Evolutionary conservation across 2,888 invertebrate species (phyloP), one percentile per base, ranked within the genome.

Genomic region (Trissoscelio sp.): DNA sequence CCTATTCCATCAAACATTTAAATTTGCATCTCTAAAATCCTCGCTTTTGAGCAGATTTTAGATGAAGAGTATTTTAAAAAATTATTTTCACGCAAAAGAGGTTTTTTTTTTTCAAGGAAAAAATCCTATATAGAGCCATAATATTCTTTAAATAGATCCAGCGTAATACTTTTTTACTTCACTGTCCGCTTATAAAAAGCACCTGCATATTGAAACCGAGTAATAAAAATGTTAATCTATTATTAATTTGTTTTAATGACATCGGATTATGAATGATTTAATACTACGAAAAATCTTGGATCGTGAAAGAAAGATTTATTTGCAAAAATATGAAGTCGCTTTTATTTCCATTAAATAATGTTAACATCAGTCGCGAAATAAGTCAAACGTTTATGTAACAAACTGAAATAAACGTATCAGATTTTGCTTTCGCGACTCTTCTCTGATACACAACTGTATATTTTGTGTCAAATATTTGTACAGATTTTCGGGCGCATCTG

Each of bases 381-480:
- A 62, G 46, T 18, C 20, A 48, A 62, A 34, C 48, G 28, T 31
- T 46, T 64, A 64, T 48, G 34, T 20, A 64, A 20, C 48, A 62
- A 64, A 64, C 48, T 64, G 46, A 64, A 48, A 34, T 37, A 48
- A 66, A 66, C 22, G 18, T 53, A 66, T 53, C 51, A 51, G 14
- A 39, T 42, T 22, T 67, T 39, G 37, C 51, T 53, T 67, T 67
- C 37, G 48, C 64, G 24, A 48, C 9, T 37, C 31, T 14, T 48
- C 22, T 34, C 22, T 12, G 44, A 20, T 12, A 20, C 34, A 12
- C 46, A 64, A 64, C 31, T 64, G 51, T 57, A 57, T 70, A 48
- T 58, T 42, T 48, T 73, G 53, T 34, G 22, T 57, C 64, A 57
- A 74, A 74, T 55, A 55, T 73, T 62, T 73, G 73, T 62, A 53